Base-by-base conservation (phyloP, 2,888 invertebrate genomes). In the Synergus laeviventris region DNA sequence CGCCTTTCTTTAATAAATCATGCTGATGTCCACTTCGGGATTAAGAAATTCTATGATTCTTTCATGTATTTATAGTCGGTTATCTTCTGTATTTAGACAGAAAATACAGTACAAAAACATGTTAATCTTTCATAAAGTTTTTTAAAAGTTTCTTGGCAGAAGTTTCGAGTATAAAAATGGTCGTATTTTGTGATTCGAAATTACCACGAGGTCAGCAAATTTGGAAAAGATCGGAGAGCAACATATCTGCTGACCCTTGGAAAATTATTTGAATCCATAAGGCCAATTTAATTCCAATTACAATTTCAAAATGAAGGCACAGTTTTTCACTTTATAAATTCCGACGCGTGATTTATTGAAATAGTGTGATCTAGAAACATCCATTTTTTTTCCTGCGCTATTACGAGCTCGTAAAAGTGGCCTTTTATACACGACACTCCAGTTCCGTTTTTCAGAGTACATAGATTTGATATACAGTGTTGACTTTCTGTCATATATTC, bases 71-170 rank as follows among this genome's bases (percentile, higher is more conserved):
- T n/a, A 31, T n/a, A 61, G 7, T 61, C 61, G 16, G 5, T 14
- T 5, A 31, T 31, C 31, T 60, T 60, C 24, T 14, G 36, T 21
- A 61, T 36, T 61, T 61, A 16, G 45, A 36, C 61, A 2, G 14
- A 14, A 36, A 61, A 16, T 2, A 61, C 31, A 4, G 16, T 36
- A 36, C 36, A 61, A 61, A 36, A 61, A 36, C 61, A 61, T 12
- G n/a, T n/a, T 61, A 61, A 61, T 36, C 16, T 36, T 61, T 61
- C 61, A 61, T 31, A 61, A 61, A 61, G 5, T 61, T 61, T 38
- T 31, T 36, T 12, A 1, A 14, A 61, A 36, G 61, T 61, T 36
- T 61, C 36, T 31, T 36, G 36, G 24, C 31, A 16, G 2, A 16
- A 61, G 36, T 61, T 60, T 61, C 16, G 36, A 36, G 16, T 16